Evolutionary conservation across 2,888 invertebrate species (phyloP), one percentile per base, ranked within the genome.

Genomic region (Camponotus fellah): DNA sequence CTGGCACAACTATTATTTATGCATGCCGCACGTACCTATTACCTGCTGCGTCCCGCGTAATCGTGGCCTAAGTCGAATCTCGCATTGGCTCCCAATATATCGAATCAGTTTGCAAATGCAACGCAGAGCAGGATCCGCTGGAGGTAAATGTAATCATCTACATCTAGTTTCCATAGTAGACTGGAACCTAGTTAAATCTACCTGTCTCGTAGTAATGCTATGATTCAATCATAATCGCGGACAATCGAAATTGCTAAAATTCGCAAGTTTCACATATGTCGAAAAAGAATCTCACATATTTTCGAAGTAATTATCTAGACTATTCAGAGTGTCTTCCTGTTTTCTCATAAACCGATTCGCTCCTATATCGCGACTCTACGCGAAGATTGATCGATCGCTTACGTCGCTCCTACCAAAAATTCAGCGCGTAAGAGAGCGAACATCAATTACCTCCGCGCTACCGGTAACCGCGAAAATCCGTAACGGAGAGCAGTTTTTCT

Each of bases 401-500:
- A 58, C 72, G 34, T 14, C 46, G 12, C 26, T 46, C 37, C 43
- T 80, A 60, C 79, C 43, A 80, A 62, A 80, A 72, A 60, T 80
- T 83, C 74, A 86, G 75, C 76, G 84, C 76, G 86, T 79, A 66
- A 88, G 85, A 79, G 72, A 64, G 86, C 79, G 72, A 83, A 76
- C 88, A 89, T 89, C 88, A 89, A 89, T 89, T 89, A 89, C 88
- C 76, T 17, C 46, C 76, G 82, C 65, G 72, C 87, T 79, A 75
- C 58, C 49, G 84, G 89, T 80, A 88, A 88, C 88, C 90, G 84
- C 86, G 84, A 86, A 89, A 89, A 89, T 89, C 88, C 86, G 74
- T 85, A 75, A 87, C 80, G 84, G 83, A 82, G 88, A 82, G 89
- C 86, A 88, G 86, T 89, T 89, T 89, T 89, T 89, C 91, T 91